phyloP scores from a whole-genome alignment of 2,797 vertebrate species.

The Sparidentex hasta region DNA sequence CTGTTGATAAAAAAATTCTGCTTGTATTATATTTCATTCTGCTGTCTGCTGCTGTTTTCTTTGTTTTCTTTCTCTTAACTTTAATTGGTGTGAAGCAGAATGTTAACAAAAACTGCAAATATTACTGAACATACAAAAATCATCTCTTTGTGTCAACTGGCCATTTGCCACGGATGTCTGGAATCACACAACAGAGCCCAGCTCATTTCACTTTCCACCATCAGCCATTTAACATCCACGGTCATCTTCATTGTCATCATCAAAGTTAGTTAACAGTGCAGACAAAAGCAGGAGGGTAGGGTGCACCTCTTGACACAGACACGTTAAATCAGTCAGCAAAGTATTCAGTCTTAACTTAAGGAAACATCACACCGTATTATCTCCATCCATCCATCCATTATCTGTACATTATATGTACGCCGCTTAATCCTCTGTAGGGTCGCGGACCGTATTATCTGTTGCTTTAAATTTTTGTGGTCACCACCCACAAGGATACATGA shows the following conservation, averaged over 20 bases:
- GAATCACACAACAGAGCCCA: constrained; percentile 4
- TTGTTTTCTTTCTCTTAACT: neutral
- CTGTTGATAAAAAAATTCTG: neutral
- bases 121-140: neutral
- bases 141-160: neutral
- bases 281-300: constrained; percentile 26
- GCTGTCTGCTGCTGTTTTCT: neutral
- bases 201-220: constrained; percentile 13
- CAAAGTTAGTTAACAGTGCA: constrained; percentile 33
- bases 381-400: too few species aligned
- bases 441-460: constrained; percentile 10
- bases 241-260: neutral
- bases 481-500: neutral
- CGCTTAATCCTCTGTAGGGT: too few species aligned
- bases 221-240: neutral
- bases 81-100: neutral
- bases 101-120: neutral
- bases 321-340: constrained; percentile 1
- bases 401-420: too few species aligned
- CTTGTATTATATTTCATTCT: neutral
- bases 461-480: neutral
- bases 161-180: neutral
- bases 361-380: neutral
- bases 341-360: neutral
- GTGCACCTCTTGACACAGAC: constrained; percentile 4